Percentiles rank a stretch among this genome's conserved stretches.
Conservation (phyloP, 2,113 vertebrate species). For the Triplophysa rosa region DNA sequence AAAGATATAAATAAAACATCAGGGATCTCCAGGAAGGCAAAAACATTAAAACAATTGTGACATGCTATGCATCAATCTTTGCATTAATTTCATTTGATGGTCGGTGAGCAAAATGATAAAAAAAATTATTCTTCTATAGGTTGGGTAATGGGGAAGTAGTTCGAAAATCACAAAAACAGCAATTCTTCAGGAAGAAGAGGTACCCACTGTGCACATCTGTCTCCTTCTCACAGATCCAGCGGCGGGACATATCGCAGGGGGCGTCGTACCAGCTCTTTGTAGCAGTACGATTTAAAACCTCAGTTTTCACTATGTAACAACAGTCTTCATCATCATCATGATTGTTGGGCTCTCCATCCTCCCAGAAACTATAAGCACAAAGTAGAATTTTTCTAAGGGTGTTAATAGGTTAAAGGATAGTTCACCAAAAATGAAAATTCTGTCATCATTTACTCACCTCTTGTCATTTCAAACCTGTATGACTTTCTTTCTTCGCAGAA, state of each 20-base stretch:
- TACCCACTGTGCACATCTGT: conserved; percentile 12
- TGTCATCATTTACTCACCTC: too few species aligned
- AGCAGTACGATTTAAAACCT: conserved; percentile 44
- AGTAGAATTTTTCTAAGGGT: too few species aligned
- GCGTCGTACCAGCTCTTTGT: conserved; percentile 72
- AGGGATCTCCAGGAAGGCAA: background rate
- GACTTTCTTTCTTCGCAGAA: too few species aligned
- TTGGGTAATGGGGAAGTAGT: too few species aligned
- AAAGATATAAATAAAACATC: background rate
- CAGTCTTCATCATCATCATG: conserved; percentile 75
- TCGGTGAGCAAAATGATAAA: too few species aligned
- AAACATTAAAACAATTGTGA: background rate
- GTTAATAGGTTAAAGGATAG: too few species aligned
- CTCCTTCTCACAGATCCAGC: conserved; percentile 70
- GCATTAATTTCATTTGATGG: too few species aligned
- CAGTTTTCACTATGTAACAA: conserved; percentile 71
- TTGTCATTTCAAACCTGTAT: too few species aligned
- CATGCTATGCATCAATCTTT: too few species aligned
- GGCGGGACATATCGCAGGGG: conserved; percentile 60
- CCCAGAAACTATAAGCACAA: conserved; percentile 68
- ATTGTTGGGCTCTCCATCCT: conserved; percentile 72
- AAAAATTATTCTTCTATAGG: too few species aligned
- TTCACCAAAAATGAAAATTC: too few species aligned
- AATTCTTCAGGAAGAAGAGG: background rate
- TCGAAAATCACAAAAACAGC: background rate